phyloP scores from a whole-genome alignment of 2,888 invertebrate species.

The Sphaerophoria rueppellii region DNA sequence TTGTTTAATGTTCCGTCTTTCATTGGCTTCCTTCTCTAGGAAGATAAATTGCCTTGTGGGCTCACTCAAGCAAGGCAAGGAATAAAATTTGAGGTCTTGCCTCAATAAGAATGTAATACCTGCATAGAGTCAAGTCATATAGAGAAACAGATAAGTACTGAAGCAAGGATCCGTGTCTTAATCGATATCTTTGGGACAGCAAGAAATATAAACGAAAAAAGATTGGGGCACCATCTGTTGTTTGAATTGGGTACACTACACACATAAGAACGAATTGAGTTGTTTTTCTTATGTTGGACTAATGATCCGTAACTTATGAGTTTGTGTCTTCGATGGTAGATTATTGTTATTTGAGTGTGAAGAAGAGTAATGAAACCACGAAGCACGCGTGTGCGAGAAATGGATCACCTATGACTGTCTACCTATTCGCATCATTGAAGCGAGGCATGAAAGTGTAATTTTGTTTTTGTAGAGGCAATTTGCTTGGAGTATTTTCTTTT shows the following conservation, averaged over 20 bases:
- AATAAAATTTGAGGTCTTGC: slow-evolving; percentile 45
- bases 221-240: slow-evolving; percentile 68
- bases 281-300: slow-evolving; percentile 68
- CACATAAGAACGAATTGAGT: slow-evolving; percentile 59
- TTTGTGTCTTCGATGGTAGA: slow-evolving; percentile 33
- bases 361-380: slow-evolving; percentile 63
- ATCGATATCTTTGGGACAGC: neutral
- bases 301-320: slow-evolving; percentile 74
- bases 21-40: slow-evolving; percentile 25
- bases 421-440: slow-evolving; percentile 54
- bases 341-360: slow-evolving; percentile 55
- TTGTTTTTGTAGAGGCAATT: slow-evolving; percentile 44
- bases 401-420: slow-evolving; percentile 54
- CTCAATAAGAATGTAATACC: slow-evolving; percentile 10
- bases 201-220: slow-evolving; percentile 25
- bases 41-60: slow-evolving; percentile 62
- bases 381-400: slow-evolving; percentile 65
- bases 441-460: slow-evolving; percentile 60
- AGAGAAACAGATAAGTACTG: neutral
- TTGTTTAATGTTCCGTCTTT: slow-evolving; percentile 48
- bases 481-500: slow-evolving; percentile 20
- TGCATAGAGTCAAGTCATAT: neutral
- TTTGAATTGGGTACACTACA: slow-evolving; percentile 8
- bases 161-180: slow-evolving; percentile 18
- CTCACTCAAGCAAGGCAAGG: slow-evolving; percentile 63